These are phyloP conservation scores for Dryomyza anilis DNA, from an alignment of 2,888 invertebrate genomes.

Conservation along the genomic window DNA sequence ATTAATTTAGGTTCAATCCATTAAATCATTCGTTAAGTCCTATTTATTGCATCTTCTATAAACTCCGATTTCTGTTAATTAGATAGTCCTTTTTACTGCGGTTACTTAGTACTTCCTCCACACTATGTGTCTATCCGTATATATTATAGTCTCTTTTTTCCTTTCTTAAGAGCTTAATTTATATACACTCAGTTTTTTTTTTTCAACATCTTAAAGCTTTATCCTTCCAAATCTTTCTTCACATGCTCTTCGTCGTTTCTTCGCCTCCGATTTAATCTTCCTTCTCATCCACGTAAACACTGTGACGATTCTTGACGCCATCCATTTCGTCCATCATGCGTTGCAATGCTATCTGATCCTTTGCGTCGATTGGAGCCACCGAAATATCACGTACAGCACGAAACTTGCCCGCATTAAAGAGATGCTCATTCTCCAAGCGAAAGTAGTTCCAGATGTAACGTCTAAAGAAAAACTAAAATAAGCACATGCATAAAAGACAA, in stretches of 20 bases:
- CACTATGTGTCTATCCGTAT: no score
- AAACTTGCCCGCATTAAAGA: conserved; percentile 98
- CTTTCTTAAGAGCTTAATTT: no score
- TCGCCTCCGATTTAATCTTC: conserved; percentile 1
- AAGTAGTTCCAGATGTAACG: conserved; percentile 99
- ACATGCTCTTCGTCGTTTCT: not conserved
- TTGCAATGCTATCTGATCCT: conserved; percentile 83
- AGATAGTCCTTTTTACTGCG: no score
- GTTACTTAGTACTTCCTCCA: no score
- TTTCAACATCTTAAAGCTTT: no score
- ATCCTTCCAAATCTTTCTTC: no score
- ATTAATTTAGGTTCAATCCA: no score
- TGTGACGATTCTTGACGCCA: conserved; percentile 72
- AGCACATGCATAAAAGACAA: not conserved
- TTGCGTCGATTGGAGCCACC: conserved; percentile 81
- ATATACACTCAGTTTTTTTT: no score
- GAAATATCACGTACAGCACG: conserved; percentile 96
- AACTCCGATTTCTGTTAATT: no score
- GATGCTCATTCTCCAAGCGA: conserved; percentile 96
- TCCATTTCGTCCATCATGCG: conserved; percentile 93
- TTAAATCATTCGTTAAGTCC: no score
- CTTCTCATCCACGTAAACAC: conserved; percentile 28
- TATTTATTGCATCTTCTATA: no score
- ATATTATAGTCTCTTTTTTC: no score
- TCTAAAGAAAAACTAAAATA: conserved; percentile 59